phyloP scores from a whole-genome alignment of 2,888 invertebrate species.

The Athalia circularis region DNA sequence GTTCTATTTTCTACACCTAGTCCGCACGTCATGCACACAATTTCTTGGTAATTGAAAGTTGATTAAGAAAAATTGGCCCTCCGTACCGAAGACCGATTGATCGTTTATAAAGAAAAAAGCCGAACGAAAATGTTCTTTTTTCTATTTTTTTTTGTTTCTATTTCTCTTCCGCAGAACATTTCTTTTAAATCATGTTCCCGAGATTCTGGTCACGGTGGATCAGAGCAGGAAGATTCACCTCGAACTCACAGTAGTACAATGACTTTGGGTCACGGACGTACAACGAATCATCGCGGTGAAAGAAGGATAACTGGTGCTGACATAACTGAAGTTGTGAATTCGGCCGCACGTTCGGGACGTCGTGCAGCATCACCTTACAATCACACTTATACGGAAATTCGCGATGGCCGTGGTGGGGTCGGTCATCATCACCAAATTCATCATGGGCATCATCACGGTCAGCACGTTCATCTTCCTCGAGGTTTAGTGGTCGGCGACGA shows the following conservation, averaged over 20 bases:
- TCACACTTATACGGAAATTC: slow-evolving; percentile 87
- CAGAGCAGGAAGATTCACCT: slow-evolving; percentile 82
- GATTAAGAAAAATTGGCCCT: too few relatives aligned
- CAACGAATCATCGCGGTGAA: slow-evolving; percentile 54
- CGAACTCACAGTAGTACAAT: slow-evolving; percentile 76
- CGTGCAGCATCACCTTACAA: slow-evolving; percentile 79
- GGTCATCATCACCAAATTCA: slow-evolving; percentile 68
- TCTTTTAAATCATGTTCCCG: slow-evolving; percentile 87
- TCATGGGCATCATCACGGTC: slow-evolving; percentile 77
- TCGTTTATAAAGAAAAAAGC: background rate
- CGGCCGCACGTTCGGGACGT: slow-evolving; percentile 73
- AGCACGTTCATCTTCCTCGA: slow-evolving; percentile 75
- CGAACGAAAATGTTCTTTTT: background rate
- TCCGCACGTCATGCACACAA: too few relatives aligned
- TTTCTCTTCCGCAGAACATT: slow-evolving; percentile 82
- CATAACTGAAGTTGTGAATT: slow-evolving; percentile 75
- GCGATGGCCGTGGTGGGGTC: slow-evolving; percentile 75
- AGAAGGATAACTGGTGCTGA: slow-evolving; percentile 52
- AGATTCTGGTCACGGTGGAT: slow-evolving; percentile 80
- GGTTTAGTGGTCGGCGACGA: slow-evolving; percentile 74
- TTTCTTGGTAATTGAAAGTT: too few relatives aligned
- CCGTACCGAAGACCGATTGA: background rate
- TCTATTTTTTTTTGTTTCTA: slow-evolving; percentile 50
- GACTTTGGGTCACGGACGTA: slow-evolving; percentile 70
- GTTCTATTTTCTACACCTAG: too few relatives aligned